Evolutionary conservation across 2,113 vertebrate genomes (phyloP), one percentile per base, ranked within the genome.

Genomic region (Irena cyanogastra): DNA sequence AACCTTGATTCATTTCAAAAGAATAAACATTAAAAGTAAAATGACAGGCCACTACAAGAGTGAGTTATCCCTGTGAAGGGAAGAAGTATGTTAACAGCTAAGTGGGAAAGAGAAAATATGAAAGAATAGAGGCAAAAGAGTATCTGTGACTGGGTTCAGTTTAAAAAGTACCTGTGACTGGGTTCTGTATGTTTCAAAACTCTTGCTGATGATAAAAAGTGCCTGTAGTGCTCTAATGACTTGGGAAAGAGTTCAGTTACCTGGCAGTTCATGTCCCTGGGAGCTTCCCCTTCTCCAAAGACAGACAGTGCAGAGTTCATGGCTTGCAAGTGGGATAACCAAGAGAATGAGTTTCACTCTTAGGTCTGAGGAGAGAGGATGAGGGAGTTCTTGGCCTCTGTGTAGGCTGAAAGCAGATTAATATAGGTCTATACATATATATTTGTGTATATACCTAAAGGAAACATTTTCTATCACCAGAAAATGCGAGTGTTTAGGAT

Each of bases 251-350:
- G 57, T 54, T 75, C 18, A 23, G 23, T 45, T 85, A 11, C 37
- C 61, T 86, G 71, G 64, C 26, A 69, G 13, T 41, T 87, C 39
- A 1, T 18, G 7, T 35, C 28, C 50, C n/a, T 53, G 78, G 44
- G 59, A 83, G 16, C 33, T 81, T 37, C 42, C 26, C 27, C 22
- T 30, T 31, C 45, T 31, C 54, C 1, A 1, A 6, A 49, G 39
- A 14, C 11, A 28, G 23, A 21, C 3, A 27, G 12, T 17, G 0
- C 11, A 6, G 3, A 27, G 19, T 7, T 53, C 9, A 0, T 37
- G 27, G 57, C 44, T 47, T 56, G 21, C 19, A 18, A 3, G 14
- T 16, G 74, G 33, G 49, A 12, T n/a, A 24, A 31, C n/a, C 8
- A 3, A 11, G 42, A 33, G 24, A 53, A 12, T 7, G 20, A 18